phyloP scores from a whole-genome alignment of 2,888 invertebrate species.

The Tanytarsus gracilentus region DNA sequence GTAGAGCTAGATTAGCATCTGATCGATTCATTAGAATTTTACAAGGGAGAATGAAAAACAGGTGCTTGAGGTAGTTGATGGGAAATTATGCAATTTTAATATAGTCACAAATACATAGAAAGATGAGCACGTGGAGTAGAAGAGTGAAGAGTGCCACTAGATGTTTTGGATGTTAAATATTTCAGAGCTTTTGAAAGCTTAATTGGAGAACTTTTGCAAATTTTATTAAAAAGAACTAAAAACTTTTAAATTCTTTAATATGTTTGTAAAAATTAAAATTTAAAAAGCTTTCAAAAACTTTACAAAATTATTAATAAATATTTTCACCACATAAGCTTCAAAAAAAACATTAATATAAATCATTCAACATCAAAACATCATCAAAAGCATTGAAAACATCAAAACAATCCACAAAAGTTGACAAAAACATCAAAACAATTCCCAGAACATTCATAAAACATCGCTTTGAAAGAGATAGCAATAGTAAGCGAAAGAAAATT shows the following conservation, averaged over 20 bases:
- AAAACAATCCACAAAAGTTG: not conserved
- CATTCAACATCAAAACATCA: not conserved
- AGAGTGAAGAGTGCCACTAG: not conserved
- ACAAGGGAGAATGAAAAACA: not conserved
- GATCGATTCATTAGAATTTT: constrained; percentile 17
- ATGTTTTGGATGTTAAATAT: not conserved
- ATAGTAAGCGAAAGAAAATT: constrained; percentile 10
- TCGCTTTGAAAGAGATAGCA: not conserved
- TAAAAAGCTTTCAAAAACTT: not conserved
- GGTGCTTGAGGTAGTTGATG: constrained; percentile 18
- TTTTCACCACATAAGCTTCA: not conserved
- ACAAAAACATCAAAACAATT: not conserved
- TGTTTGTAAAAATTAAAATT: not conserved
- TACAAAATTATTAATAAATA: not conserved
- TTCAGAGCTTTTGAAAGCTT: too few species aligned
- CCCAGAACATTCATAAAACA: constrained; percentile 2
- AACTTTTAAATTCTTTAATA: not conserved
- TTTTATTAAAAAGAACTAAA: not conserved
- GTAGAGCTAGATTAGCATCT: constrained; percentile 22
- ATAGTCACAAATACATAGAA: not conserved
- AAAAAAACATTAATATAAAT: not conserved
- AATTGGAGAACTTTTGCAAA: not conserved
- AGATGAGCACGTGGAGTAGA: not conserved
- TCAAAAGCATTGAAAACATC: not conserved
- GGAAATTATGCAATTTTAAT: not conserved